phyloP scores from a whole-genome alignment of 2,888 invertebrate species.

The Athetis lepigone region DNA sequence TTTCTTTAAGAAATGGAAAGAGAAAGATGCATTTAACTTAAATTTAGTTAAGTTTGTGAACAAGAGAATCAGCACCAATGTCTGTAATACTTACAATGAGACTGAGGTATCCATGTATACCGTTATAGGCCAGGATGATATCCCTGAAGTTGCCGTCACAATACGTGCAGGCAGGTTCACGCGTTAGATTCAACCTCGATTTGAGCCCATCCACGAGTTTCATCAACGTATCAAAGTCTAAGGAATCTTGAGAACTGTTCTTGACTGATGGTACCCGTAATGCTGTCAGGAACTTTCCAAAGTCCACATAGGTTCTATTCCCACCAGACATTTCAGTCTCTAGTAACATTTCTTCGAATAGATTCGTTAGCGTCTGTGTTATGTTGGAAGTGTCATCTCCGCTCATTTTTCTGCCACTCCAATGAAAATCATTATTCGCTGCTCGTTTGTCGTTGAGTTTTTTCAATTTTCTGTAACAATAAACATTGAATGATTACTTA shows the following conservation, averaged over 20 bases:
- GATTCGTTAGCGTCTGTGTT: constrained; percentile 81
- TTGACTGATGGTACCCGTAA: constrained; percentile 76
- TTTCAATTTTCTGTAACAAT: constrained; percentile 64
- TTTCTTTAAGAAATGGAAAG: too few relatives aligned
- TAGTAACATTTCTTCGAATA: constrained; percentile 84
- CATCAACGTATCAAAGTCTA: constrained; percentile 84
- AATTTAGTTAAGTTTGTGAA: too few relatives aligned
- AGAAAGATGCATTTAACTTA: too few relatives aligned
- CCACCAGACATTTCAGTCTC: constrained; percentile 77
- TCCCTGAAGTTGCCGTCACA: constrained; percentile 91
- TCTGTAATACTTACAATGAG: constrained; percentile 92
- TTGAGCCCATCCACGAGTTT: constrained; percentile 83
- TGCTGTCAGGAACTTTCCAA: constrained; percentile 79
- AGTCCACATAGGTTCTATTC: constrained; percentile 78
- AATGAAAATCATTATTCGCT: constrained; percentile 41
- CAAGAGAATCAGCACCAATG: too few relatives aligned
- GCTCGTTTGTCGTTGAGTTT: constrained; percentile 10
- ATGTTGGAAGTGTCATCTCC: constrained; percentile 79
- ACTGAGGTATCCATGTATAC: constrained; percentile 95
- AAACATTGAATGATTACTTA: constrained; percentile 46
- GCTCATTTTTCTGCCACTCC: constrained; percentile 72
- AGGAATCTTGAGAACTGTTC: constrained; percentile 76
- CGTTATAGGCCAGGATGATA: constrained; percentile 91
- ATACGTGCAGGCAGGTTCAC: constrained; percentile 84
- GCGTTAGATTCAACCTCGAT: constrained; percentile 79